Evolutionary conservation across 2,888 invertebrate species (phyloP), one percentile per base, ranked within the genome.

Genomic region (Caenorhabditis sp.): DNA sequence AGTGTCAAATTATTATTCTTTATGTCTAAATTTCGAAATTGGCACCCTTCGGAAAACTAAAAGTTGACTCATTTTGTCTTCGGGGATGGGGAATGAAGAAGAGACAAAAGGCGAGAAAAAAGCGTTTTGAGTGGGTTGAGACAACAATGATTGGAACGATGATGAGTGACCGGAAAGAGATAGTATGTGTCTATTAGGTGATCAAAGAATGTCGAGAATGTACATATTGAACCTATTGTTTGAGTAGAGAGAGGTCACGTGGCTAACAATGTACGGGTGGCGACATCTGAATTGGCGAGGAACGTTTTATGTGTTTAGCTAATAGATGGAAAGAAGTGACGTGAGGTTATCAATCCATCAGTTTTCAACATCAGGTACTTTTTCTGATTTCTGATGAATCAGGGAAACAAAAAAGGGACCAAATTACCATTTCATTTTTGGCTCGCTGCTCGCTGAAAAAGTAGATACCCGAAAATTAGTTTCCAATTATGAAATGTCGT

Each of bases 101-200:
- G 22, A 54, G 69, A 68, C 31, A 49, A n/a, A 66, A 38, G 49
- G 69, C 35, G 54, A n/a, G 22, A 58, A 69, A 22, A 35, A 68
- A 26, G 35, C n/a, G n/a, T 31, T 70, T 16, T 63, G 73, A 47
- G 73, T 70, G 73, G 63, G 61, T 51, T 61, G 61, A 73, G 73
- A 73, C 73, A 73, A 73, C 73, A 61, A 69, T 69, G 69, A 69
- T 58, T 70, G 69, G 54, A 70, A 70, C 47, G 28, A 49, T 49
- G 59, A 49, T 61, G 63, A 51, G 49, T 61, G 69, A 58, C 70
- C 51, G 73, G 73, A 73, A 73, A 51, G n/a, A 59, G 70, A 72
- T 72, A 72, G 72, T 59, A 54, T 51, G 24, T 47, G 31, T 58
- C 22, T 28, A 22, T n/a, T 22, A 44, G 58, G 22, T 41, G 70